phyloP scores from a whole-genome alignment of 1,140 invertebrate genomes.

The Drosophila chauvacae region DNA sequence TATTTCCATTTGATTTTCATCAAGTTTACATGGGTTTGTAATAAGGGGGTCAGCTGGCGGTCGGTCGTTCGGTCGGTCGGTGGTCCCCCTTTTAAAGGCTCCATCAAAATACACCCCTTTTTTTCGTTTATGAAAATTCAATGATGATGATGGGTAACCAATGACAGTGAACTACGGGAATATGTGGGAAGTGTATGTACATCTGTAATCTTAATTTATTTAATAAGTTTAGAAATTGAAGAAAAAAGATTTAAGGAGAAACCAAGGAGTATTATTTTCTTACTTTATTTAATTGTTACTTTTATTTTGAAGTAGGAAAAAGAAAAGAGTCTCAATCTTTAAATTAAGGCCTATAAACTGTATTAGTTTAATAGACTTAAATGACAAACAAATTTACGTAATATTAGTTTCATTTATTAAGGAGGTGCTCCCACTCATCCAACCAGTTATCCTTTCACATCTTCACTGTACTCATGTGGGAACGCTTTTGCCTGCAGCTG shows the following conservation, averaged over 20 bases:
- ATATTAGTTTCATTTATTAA: neutral
- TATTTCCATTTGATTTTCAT: constrained; percentile 83
- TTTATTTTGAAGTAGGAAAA: neutral
- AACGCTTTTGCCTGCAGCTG: constrained; percentile 23
- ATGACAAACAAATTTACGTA: neutral
- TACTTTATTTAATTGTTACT: too few relatives aligned
- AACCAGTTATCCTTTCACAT: neutral
- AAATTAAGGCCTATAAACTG: neutral
- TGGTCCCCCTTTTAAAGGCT: constrained; percentile 13
- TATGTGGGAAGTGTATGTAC: neutral
- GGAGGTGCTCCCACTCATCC: neutral
- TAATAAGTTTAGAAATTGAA: neutral
- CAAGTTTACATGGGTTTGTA: constrained; percentile 79
- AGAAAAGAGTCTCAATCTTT: neutral
- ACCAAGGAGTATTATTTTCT: neutral
- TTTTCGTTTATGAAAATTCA: constrained; percentile 26
- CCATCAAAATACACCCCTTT: constrained; percentile 3
- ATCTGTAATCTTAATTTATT: neutral
- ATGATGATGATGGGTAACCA: constrained; percentile 12
- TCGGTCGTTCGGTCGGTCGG: neutral
- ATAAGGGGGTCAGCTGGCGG: constrained; percentile 47
- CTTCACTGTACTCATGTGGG: constrained; percentile 7
- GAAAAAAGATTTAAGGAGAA: neutral
- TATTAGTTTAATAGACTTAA: neutral
- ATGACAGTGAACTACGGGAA: neutral